Conservation (phyloP, 2,888 invertebrate species). For the Acleris sparsana region DNA sequence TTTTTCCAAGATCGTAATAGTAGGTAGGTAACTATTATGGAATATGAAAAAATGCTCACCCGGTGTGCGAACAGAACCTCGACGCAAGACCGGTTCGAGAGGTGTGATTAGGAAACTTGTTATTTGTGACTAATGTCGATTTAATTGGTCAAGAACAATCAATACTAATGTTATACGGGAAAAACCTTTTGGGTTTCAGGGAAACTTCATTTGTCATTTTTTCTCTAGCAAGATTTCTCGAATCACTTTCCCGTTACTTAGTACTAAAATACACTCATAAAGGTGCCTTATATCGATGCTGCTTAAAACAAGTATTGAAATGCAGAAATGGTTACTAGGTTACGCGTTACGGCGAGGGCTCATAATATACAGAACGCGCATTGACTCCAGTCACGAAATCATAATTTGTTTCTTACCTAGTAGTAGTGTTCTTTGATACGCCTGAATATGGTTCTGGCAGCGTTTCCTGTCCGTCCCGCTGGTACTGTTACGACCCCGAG, state of each 20-base stretch:
- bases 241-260: no score
- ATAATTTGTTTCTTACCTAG: slow-evolving; percentile 6
- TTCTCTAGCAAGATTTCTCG: neutral
- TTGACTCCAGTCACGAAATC: slow-evolving; percentile 61
- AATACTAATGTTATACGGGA: slow-evolving; percentile 14
- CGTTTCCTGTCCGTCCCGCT: slow-evolving; percentile 62
- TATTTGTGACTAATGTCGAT: slow-evolving; percentile 36
- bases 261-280: slow-evolving; percentile 3
- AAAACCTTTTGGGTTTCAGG: slow-evolving; percentile 30
- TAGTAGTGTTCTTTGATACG: no score
- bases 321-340: slow-evolving; percentile 76
- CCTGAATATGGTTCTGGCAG: no score
- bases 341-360: slow-evolving; percentile 55
- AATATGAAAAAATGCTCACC: slow-evolving; percentile 17
- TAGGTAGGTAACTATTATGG: slow-evolving; percentile 35
- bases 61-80: slow-evolving; percentile 14
- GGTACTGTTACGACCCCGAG: slow-evolving; percentile 63
- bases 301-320: slow-evolving; percentile 68
- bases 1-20: slow-evolving; percentile 3
- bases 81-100: slow-evolving; percentile 40
- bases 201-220: slow-evolving; percentile 3
- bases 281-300: slow-evolving; percentile 33
- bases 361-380: slow-evolving; percentile 55
- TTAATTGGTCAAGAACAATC: slow-evolving; percentile 38
- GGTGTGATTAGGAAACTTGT: slow-evolving; percentile 41